Evolutionary conservation across 2,113 vertebrate genomes (phyloP), one percentile per base, ranked within the genome.

Genomic region (Sturnira hondurensis): DNA sequence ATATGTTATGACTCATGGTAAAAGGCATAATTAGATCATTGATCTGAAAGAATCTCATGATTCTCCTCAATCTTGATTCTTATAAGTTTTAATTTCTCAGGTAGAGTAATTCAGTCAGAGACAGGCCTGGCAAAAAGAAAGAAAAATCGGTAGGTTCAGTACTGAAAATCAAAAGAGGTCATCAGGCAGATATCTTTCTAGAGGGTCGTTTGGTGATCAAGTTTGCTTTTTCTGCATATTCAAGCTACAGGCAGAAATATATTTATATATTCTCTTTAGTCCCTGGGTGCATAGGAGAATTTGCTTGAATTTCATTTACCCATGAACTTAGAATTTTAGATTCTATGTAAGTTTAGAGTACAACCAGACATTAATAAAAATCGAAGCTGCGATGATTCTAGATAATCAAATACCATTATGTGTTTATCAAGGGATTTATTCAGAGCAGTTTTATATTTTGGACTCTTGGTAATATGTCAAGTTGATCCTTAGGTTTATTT

Each of bases 81-180:
- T n/a, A 38, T 13, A 73, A 58, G 28, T 67, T 96, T 93, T 84
- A 88, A 87, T 95, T 95, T 93, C n/a, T 95, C 77, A 65, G 7
- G 16, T 61, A 31, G 33, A 94, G 19, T 7, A 90, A 47, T 81
- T 78, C 26, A 91, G 47, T 28, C 31, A 84, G 16, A 67, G 28
- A 56, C 7, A 87, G 31, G 4, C 2, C 86, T 87, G 65, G n/a
- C 41, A 1, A 86, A n/a, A 8, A 54, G 17, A 1, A 86, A 33
- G 4, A 43, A 26, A 73, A 68, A 13, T 50, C 54, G 36, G 65
- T 47, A 87, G 68, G 13, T 85, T 16, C 1, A 86, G 12, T 74
- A 36, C 11, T 43, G 4, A 36, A 31, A 33, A 91, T 74, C 16
- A 28, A 70, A 54, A 94, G 74, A 45, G 7, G 22, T 36, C 71